phyloP scores from a whole-genome alignment of 1,140 invertebrate species.

The Diabrotica undecimpunctata region DNA sequence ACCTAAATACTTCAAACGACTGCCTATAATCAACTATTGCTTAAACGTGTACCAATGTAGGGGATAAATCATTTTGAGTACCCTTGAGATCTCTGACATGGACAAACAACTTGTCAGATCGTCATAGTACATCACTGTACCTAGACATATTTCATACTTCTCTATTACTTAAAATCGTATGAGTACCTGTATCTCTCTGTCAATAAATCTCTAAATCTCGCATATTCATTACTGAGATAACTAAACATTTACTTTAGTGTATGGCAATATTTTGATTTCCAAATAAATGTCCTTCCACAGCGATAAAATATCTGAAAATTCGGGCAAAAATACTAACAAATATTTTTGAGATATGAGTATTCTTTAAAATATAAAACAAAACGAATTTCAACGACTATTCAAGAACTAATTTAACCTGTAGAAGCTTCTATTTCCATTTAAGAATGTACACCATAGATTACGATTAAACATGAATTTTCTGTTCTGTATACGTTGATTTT shows the following conservation, averaged over 20 bases:
- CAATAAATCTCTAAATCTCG: neutral
- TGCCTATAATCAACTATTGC: too few relatives aligned
- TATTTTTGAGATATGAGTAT: constrained; percentile 1
- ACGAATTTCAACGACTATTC: neutral
- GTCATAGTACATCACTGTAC: too few relatives aligned
- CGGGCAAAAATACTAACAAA: neutral
- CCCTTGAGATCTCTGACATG: too few relatives aligned
- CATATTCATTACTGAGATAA: neutral
- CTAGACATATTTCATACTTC: too few relatives aligned
- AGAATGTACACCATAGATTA: neutral
- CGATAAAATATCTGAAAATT: neutral
- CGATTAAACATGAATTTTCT: neutral
- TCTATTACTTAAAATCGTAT: neutral
- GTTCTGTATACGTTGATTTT: neutral
- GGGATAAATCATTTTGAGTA: too few relatives aligned
- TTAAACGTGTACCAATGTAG: too few relatives aligned
- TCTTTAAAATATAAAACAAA: neutral
- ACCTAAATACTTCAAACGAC: too few relatives aligned
- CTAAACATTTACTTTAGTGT: neutral
- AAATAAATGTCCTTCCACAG: neutral
- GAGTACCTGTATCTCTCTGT: too few relatives aligned
- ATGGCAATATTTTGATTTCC: neutral
- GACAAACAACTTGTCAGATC: too few relatives aligned
- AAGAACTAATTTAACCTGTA: too few relatives aligned
- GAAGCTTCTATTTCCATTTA: too few relatives aligned